A percentile compares a stretch with the other conserved stretches of the same genome.
Conservation (phyloP, 2,797 vertebrate genomes). For the Oryzias dopingdopingensis region DNA sequence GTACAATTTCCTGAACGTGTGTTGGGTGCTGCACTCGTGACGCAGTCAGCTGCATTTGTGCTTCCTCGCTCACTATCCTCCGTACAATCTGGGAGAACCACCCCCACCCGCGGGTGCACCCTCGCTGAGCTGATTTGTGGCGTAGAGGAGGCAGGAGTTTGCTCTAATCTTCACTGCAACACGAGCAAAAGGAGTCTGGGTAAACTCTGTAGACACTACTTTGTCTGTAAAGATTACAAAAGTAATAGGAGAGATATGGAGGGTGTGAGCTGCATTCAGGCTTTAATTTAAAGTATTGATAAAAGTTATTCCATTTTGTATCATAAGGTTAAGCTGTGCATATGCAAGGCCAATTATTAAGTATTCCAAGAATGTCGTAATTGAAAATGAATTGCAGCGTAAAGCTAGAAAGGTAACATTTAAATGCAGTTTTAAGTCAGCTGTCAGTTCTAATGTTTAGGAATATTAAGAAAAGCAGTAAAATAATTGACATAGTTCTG, state of each 20-base stretch:
- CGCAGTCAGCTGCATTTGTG: conserved; percentile 39
- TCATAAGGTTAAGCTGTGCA: too few species aligned
- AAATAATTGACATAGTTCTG: too few species aligned
- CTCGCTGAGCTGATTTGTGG: conserved; percentile 40
- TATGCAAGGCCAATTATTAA: too few species aligned
- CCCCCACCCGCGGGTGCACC: not conserved
- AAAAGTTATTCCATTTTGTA: too few species aligned
- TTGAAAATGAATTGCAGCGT: too few species aligned
- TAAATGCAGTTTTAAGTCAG: too few species aligned
- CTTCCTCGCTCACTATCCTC: conserved; percentile 48
- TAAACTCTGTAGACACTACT: conserved; percentile 11
- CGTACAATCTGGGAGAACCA: conserved; percentile 61
- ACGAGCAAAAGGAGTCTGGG: conserved; percentile 12
- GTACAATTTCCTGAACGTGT: conserved; percentile 61
- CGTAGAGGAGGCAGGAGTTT: conserved; percentile 24
- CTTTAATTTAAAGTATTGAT: not conserved
- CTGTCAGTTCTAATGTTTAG: too few species aligned
- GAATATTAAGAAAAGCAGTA: too few species aligned
- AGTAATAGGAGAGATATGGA: not conserved
- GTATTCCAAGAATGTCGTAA: too few species aligned
- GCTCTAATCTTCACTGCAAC: conserved; percentile 49
- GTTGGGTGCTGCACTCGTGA: conserved; percentile 53
- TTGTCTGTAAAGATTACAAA: conserved; percentile 4
- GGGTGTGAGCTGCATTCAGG: not conserved
- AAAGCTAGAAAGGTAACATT: too few species aligned